Conservation (phyloP, 2,888 invertebrate species). For the Neelides folsomi region DNA sequence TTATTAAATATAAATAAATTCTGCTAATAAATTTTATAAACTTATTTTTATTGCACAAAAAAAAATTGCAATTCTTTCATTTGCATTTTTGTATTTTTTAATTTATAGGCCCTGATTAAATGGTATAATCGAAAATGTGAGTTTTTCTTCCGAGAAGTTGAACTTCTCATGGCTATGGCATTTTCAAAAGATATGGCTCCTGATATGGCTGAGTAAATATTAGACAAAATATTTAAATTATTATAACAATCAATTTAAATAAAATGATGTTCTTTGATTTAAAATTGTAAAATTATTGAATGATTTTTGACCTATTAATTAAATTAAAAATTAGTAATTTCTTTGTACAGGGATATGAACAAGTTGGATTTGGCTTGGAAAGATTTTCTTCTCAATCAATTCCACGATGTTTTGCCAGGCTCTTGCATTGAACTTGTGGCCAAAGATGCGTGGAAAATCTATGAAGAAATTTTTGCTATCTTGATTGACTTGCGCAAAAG, state of each 20-base stretch:
- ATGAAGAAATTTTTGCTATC: slow-evolving; percentile 15
- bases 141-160: slow-evolving; percentile 35
- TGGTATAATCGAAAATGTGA: slow-evolving; percentile 19
- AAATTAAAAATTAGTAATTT: background rate
- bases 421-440: slow-evolving; percentile 39
- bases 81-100: background rate
- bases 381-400: slow-evolving; percentile 42
- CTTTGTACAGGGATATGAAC: slow-evolving; percentile 10
- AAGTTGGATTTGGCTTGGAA: slow-evolving; percentile 37
- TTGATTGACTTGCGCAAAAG: slow-evolving; percentile 9
- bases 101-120: slow-evolving; percentile 11
- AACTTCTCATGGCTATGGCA: slow-evolving; percentile 35
- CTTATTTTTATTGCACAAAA: too few relatives aligned
- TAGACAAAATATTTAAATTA: background rate
- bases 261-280: too few relatives aligned
- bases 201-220: slow-evolving; percentile 8
- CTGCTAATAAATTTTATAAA: too few relatives aligned
- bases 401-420: slow-evolving; percentile 44
- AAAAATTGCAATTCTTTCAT: too few relatives aligned
- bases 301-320: too few relatives aligned
- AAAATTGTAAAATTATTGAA: too few relatives aligned
- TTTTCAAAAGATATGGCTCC: slow-evolving; percentile 11
- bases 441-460: slow-evolving; percentile 36
- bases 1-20: background rate
- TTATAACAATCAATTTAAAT: too few relatives aligned